phyloP scores from a whole-genome alignment of 2,797 vertebrate genomes.

The Falco peregrinus region DNA sequence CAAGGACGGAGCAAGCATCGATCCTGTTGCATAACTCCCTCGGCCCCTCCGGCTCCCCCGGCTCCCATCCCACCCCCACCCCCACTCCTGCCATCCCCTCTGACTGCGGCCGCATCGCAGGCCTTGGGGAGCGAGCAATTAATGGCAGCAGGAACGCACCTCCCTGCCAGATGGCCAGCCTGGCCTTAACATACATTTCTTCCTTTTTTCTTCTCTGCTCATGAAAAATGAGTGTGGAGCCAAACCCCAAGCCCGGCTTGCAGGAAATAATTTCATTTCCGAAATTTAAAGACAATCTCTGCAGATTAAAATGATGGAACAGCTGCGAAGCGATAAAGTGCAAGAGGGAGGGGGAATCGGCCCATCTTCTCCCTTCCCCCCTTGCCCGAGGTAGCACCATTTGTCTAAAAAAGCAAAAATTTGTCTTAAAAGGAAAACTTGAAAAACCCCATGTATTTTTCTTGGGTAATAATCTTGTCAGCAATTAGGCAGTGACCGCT shows the following conservation, averaged over 20 bases:
- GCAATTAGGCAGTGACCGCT: not conserved
- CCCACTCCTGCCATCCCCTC: not conserved
- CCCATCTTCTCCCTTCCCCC: not conserved
- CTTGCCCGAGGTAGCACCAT: not conserved
- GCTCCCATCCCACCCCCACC: not conserved
- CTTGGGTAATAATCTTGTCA: not conserved
- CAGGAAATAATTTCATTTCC: not conserved
- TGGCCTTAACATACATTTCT: not conserved
- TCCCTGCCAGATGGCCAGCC: slow-evolving; percentile 52
- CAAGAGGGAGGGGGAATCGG: not conserved
- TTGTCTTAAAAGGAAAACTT: not conserved
- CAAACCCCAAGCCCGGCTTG: not conserved
- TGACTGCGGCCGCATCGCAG: not conserved
- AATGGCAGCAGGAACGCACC: not conserved
- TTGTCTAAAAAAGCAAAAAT: not conserved
- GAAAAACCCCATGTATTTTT: rapidly evolving
- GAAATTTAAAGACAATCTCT: slow-evolving; percentile 34
- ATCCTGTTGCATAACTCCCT: not conserved
- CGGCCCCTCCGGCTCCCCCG: not conserved
- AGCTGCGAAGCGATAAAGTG: not conserved
- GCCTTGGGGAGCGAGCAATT: slow-evolving; percentile 57
- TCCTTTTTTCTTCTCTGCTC: not conserved
- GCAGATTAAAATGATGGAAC: slow-evolving; percentile 58
- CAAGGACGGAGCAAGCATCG: not conserved
- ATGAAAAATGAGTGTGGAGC: not conserved